Evolutionary conservation across 2,797 vertebrate species (phyloP).

Genomic region (Tinamus major): DNA sequence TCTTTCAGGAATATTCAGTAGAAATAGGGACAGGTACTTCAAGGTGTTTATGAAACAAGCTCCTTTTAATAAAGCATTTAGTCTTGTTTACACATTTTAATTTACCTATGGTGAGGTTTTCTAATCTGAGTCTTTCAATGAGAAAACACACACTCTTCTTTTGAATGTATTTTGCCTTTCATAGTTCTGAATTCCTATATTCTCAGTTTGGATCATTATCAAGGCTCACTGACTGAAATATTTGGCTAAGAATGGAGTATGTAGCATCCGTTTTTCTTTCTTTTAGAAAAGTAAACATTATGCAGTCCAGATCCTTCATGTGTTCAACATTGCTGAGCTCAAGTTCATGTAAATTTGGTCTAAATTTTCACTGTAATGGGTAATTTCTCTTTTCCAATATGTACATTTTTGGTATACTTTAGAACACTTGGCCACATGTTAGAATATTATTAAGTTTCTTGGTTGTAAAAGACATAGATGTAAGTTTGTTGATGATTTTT

Average conservation of each 20-base stretch:
- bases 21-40: neutral
- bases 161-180: neutral
- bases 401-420: conserved; percentile 36
- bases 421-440: conserved; percentile 26
- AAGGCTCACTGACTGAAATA: conserved; percentile 22
- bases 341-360: neutral
- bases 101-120: neutral
- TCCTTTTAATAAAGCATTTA: too few relatives aligned
- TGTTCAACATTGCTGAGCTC: neutral
- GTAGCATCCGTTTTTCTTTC: neutral
- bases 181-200: neutral
- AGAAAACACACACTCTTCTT: neutral
- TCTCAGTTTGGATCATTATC: neutral
- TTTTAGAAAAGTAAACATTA: neutral
- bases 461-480: neutral
- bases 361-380: conserved; percentile 19
- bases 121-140: neutral
- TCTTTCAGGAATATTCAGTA: neutral
- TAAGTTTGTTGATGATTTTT: neutral
- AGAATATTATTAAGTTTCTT: neutral
- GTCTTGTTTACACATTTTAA: neutral
- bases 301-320: neutral
- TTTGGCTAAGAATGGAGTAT: conserved; percentile 29
- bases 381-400: conserved; percentile 31
- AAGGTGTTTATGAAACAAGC: neutral